A percentile compares a stretch with the other conserved stretches of the same genome.
Evolutionary conservation across 2,888 invertebrate genomes (phyloP).

Genomic region (Syrista parreyssii): DNA sequence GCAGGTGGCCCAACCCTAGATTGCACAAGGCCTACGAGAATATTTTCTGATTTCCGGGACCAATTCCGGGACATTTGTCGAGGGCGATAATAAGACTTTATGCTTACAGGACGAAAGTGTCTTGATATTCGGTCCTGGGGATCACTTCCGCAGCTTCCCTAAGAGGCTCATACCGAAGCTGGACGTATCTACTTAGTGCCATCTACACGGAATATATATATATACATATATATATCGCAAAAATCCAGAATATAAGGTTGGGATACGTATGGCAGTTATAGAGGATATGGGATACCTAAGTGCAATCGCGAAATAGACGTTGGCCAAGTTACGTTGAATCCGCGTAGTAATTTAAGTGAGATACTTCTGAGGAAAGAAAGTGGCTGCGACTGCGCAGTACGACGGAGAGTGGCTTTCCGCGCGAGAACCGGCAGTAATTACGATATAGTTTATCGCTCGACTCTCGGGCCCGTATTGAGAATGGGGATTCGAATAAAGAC

Average conservation of each 20-base stretch:
- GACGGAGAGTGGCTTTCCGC: background rate
- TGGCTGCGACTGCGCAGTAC: background rate
- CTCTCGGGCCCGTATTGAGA: conserved; percentile 19
- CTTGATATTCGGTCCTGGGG: background rate
- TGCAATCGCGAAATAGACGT: background rate
- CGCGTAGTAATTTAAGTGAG: background rate
- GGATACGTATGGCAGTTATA: background rate
- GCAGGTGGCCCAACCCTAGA: conserved; percentile 10
- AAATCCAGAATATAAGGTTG: background rate
- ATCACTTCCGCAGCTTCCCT: background rate
- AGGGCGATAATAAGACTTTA: conserved; percentile 3
- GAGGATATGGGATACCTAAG: background rate
- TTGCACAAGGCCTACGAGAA: conserved; percentile 40
- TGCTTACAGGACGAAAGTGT: background rate
- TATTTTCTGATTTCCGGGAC: conserved; percentile 36
- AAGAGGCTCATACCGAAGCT: background rate
- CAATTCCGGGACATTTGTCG: background rate
- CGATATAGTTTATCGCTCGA: conserved; percentile 15
- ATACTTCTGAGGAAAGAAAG: background rate
- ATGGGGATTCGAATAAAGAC: conserved; percentile 43
- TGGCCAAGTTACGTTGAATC: background rate
- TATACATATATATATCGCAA: background rate
- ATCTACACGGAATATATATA: background rate
- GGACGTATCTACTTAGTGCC: background rate
- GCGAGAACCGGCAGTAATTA: background rate